Base-by-base conservation (phyloP, 2,797 vertebrate species). In the Ctenopoma kingsleyae region DNA sequence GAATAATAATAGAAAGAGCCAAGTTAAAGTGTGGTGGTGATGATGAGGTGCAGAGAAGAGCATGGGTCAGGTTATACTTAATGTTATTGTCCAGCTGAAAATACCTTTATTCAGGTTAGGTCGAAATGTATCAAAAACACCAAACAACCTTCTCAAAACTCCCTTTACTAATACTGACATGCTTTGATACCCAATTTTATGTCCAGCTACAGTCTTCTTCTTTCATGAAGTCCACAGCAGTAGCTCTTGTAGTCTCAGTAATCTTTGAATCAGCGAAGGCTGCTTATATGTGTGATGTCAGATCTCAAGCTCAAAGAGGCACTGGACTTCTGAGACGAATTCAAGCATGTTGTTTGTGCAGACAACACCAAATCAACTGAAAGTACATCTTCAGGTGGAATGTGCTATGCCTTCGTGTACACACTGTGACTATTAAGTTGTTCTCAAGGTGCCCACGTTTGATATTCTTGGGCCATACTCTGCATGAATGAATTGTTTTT, bases 251-350 rank as follows among this genome's bases (percentile, higher is more conserved):
- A n/a, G n/a, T n/a, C n/a, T n/a, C n/a, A n/a, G n/a, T n/a, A n/a
- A 57, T 49, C 71, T 46, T 36, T 63, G 48, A 58, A 63, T 69
- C 59, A 46, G 55, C 46, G 43, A 60, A 20, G 57, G 57, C 35
- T 51, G 74, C 20, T 20, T 49, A 20, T 60, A 54, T 41, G 27
- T 71, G 46, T 43, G 49, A 52, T 54, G 48, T 84, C 61, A 80
- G 75, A 81, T 76, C 49, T 77, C 17, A 4, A 64, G 52, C 57
- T 81, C 52, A 81, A 78, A 86, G 60, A 83, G 44, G 53, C 56
- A 20, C 20, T 3, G 20, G 65, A 80, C 63, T 53, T 73, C 72
- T 75, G 61, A 73, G 49, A 35, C 38, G 40, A 58, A 56, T 53
- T 84, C 51, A 74, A 62, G 43, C 51, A 48, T 68, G 66, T 78